A percentile compares a stretch with the other conserved stretches of the same genome.
phyloP scores from a whole-genome alignment of 2,113 vertebrate genomes.

The Parus major region DNA sequence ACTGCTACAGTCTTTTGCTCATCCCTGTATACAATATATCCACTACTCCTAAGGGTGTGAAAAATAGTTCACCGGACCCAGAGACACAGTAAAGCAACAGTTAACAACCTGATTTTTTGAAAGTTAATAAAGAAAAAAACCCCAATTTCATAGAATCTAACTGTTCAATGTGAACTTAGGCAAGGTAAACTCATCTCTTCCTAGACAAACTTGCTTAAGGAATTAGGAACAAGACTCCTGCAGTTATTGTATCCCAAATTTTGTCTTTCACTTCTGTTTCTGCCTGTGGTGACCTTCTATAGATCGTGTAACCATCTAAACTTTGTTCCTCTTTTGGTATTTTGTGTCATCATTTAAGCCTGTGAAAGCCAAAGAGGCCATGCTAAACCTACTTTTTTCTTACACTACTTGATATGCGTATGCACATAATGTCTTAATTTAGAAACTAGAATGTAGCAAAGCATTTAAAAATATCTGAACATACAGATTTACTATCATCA shows the following conservation, averaged over 20 bases:
- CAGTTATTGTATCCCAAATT: accelerated
- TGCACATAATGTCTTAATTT: background rate
- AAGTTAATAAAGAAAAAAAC: background rate
- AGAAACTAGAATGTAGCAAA: background rate
- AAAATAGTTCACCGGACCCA: slow-evolving; percentile 53
- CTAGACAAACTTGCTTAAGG: background rate
- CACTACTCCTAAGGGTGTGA: slow-evolving; percentile 14
- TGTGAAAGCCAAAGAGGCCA: background rate
- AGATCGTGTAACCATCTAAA: background rate
- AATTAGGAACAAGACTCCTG: background rate
- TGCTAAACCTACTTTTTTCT: background rate
- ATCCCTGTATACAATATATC: background rate
- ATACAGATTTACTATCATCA: background rate
- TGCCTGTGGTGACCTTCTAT: background rate
- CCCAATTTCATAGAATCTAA: background rate
- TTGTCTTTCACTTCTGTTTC: background rate
- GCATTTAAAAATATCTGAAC: background rate
- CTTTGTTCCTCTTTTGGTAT: background rate
- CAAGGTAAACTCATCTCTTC: background rate
- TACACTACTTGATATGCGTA: background rate
- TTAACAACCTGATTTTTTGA: background rate
- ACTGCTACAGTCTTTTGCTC: slow-evolving; percentile 34
- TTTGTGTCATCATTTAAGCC: background rate
- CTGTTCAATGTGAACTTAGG: background rate
- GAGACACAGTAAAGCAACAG: slow-evolving; percentile 29